Base-by-base conservation (phyloP, 2,888 invertebrate species). In the Catocala sponsa region DNA sequence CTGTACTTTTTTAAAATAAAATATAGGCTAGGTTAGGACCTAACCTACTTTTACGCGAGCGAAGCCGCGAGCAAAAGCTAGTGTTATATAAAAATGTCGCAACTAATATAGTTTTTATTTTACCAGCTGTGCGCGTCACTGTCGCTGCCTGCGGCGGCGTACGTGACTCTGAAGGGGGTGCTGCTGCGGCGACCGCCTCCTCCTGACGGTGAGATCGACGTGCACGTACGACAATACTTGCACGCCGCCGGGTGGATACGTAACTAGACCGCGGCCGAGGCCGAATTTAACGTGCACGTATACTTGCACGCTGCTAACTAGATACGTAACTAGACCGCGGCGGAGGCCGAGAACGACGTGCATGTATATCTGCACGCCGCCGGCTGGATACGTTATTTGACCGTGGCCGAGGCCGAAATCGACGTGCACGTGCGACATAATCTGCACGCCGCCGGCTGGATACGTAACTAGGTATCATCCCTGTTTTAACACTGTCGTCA, bases 151-250 rank as follows among this genome's bases (percentile, higher is more conserved):
- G 98, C 98, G 70, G 96, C 98, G 63, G 98, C 97, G 89, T 99
- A 98, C 94, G 96, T 98, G 78, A 98, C 98, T 4, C 95, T 98
- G 89, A 99, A 99, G 92, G 97, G 98, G 11, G 96, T 98, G 77
- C 95, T 98, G 69, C 95, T 99, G 62, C 96, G 97, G 85, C 97
- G 96, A 68, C 90, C 94, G 74, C 74, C 85, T 6, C 76, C 85
- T 4, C 82, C 86, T 48, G 90, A 92, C 78, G 76, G 77, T 62
- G 93, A 93, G 55, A 61, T 89, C 2, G 94, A 93, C 79, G 71
- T 81, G 56, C 81, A 35, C 15, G 15, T 15, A 2, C 15, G 15
- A 15, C 15, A 15, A 0, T 35, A 35, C 4, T 0, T 35, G 35
- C 35, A 35, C 35, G 4, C 35, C 35, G 35, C 35, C 5, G 35